Evolutionary conservation across 2,797 vertebrate genomes (phyloP), one percentile per base, ranked within the genome.

Genomic region (Rhinatrema bivittatum): DNA sequence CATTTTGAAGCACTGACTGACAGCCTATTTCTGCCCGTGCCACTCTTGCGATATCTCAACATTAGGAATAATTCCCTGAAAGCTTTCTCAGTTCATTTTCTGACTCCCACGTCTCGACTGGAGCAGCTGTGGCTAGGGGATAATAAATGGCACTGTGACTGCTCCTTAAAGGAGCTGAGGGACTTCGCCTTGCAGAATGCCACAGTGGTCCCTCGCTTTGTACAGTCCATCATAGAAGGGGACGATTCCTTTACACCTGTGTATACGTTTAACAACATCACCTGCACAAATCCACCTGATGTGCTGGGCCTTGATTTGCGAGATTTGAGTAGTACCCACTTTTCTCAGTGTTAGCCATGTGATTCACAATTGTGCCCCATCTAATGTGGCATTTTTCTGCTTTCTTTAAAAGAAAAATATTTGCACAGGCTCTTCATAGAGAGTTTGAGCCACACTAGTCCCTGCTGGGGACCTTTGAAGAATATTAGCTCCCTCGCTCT

Each of bases 121-220:
- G 86, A 93, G 52, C 92, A 91, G 66, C 85, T 99, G 17, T 88
- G 93, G 87, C 77, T 99, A 1, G 87, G 82, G 14, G 90, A 88
- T 7, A 98, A 99, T 74, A 74, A 49, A n/a, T 99, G 94, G 94
- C 84, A 79, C 42, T 99, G 94, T 30, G 69, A 89, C 54, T 99
- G 96, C 42, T 63, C 71, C 2, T 67, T 87, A 26, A 76, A 79
- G 55, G 66, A 74, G 2, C 84, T 99, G 27, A 47, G 86, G 59
- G 82, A 84, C 41, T 91, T 91, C 34, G 87, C 82, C 16, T 44
- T 90, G 57, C 78, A 60, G 46, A 84, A 87, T 26, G 84, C 87
- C 0, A 21, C 42, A 0, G 72, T 88, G 7, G 79, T 93, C 13
- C 92, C 91, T 1, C 87, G 91, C 25, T 86, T 82, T 1, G 78